These are phyloP conservation scores for Melieria picta DNA, from an alignment of 2,888 invertebrate species.

Conservation along the genomic window DNA sequence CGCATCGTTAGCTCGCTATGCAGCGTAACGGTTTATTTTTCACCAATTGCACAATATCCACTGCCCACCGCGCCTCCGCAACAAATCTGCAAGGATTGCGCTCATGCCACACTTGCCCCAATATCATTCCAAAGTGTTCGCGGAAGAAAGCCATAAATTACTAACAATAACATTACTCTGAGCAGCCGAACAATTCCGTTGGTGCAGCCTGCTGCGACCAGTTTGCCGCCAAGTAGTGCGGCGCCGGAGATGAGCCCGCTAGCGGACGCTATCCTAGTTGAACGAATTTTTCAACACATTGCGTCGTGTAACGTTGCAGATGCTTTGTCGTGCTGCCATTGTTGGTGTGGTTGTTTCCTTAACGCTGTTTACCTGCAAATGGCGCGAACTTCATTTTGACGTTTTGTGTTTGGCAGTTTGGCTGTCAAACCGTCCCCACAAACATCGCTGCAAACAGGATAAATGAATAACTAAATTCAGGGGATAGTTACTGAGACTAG, in stretches of 20 bases:
- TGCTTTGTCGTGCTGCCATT: neutral
- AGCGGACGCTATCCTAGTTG: constrained; percentile 3
- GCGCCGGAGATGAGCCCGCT: constrained; percentile 16
- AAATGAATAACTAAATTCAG: no score
- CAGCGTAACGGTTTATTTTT: constrained; percentile 57
- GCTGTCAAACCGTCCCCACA: neutral
- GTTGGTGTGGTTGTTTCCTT: neutral
- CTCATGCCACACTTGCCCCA: constrained; percentile 14
- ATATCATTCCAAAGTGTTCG: constrained; percentile 53
- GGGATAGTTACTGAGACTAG: no score
- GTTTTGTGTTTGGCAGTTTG: no score
- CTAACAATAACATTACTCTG: constrained; percentile 55
- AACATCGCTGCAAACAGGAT: no score
- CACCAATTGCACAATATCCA: constrained; percentile 54
- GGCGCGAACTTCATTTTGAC: no score
- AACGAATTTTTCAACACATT: constrained; percentile 4
- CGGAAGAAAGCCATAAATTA: constrained; percentile 60
- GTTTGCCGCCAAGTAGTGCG: neutral
- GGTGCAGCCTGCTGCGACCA: neutral
- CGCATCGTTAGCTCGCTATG: constrained; percentile 61
- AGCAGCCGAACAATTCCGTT: constrained; percentile 27
- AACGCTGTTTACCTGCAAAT: neutral
- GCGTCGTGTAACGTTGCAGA: neutral
- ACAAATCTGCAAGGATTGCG: neutral
- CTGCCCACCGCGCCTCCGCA: constrained; percentile 31